Evolutionary conservation across 2,797 vertebrate species (phyloP).

Genomic region (Anas acuta): DNA sequence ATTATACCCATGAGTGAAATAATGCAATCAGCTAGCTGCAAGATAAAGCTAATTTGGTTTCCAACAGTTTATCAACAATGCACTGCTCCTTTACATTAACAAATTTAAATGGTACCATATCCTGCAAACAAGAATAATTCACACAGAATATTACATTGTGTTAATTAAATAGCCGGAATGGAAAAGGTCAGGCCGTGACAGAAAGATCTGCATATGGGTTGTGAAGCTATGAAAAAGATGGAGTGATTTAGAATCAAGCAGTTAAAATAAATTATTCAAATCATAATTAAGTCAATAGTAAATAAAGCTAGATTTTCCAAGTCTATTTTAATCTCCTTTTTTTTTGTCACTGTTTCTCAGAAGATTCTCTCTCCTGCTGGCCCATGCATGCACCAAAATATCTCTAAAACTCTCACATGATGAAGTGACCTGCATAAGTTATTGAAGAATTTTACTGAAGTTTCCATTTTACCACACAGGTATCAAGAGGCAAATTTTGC

Average conservation of each 20-base stretch:
- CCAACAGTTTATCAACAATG: constrained; percentile 78
- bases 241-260: constrained; percentile 4
- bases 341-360: neutral
- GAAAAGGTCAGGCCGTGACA: constrained; percentile 66
- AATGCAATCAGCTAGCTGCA: constrained; percentile 72
- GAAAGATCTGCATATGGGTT: constrained; percentile 62
- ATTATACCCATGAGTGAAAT: constrained; percentile 72
- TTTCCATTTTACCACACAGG: neutral
- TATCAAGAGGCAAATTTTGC: neutral
- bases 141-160: constrained; percentile 56
- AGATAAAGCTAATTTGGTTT: constrained; percentile 79
- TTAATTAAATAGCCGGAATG: constrained; percentile 74
- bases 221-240: constrained; percentile 45
- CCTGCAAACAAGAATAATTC: constrained; percentile 71
- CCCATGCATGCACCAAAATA: neutral
- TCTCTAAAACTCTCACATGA: neutral
- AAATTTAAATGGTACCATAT: constrained; percentile 71
- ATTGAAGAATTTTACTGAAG: neutral
- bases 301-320: neutral
- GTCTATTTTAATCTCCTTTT: neutral
- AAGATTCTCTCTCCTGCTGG: neutral
- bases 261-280: constrained; percentile 62
- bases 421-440: neutral
- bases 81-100: constrained; percentile 74
- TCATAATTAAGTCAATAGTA: constrained; percentile 40